Percentiles rank a stretch among this genome's conserved stretches.
Evolutionary conservation across 2,797 vertebrate genomes (phyloP).

Genomic region (Momotus momota): DNA sequence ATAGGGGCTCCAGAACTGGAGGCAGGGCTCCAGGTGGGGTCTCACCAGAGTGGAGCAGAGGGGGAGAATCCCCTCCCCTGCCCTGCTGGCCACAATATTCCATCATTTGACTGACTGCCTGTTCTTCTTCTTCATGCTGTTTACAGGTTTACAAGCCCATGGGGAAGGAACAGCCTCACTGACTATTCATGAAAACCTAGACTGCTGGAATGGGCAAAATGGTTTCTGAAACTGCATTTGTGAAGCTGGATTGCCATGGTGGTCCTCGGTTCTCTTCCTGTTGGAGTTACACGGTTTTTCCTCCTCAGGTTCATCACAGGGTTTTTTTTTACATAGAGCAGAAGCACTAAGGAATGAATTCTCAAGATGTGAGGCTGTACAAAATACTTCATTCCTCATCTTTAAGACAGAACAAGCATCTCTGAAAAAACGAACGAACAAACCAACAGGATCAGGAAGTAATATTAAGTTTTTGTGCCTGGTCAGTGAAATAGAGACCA

Average conservation of each 20-base stretch:
- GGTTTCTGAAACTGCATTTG: not conserved
- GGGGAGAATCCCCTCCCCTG: too few relatives aligned
- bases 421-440: not conserved
- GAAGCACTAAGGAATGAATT: not conserved
- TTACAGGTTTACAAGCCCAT: not conserved
- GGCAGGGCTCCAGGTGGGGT: too few relatives aligned
- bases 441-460: not conserved
- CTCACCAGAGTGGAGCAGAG: too few relatives aligned
- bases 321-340: not conserved
- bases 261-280: not conserved
- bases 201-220: not conserved
- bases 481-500: not conserved
- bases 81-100: not conserved
- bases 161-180: not conserved
- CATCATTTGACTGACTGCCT: not conserved
- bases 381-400: too few relatives aligned
- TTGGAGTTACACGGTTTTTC: not conserved
- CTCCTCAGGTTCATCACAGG: not conserved
- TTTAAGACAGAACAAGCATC: not conserved
- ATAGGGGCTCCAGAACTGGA: too few relatives aligned
- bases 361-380: not conserved
- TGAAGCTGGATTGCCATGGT: not conserved
- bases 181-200: not conserved
- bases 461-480: not conserved
- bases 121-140: constrained; percentile 13